Evolutionary conservation across 1,140 invertebrate genomes (phyloP), one percentile per base, ranked within the genome.

Genomic region (Procambarus clarkii): DNA sequence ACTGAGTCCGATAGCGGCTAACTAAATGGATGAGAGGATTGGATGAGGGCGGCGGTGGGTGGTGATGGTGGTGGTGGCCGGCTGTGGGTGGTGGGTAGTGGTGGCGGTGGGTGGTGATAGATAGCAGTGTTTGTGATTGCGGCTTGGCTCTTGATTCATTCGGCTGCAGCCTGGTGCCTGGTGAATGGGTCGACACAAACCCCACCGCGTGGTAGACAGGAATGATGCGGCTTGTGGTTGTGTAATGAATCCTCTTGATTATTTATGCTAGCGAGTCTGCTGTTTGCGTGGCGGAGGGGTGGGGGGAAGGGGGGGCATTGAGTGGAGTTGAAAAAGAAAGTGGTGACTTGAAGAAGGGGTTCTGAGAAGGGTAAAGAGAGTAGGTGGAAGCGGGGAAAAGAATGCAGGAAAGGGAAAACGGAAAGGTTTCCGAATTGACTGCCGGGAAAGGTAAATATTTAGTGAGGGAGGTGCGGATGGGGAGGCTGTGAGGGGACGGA

Each of bases 191-290:
- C n/a, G 21, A 21, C 21, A 71, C 69, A 71, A 4, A n/a, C 24
- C 69, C 24, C 69, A 7, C 69, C n/a, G 3, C 64, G 0, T 18
- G 64, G 64, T 18, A 69, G 21, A 69, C n/a, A 71, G n/a, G 24
- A 71, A 71, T 34, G 69, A 15, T 34, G n/a, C 24, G 18, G 69
- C 11, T 71, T 71, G 69, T 71, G 69, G n/a, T 11, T 13, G 21
- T 71, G 69, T 71, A 71, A 71, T 71, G 69, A n/a, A 71, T 71
- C 69, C 69, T 34, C 24, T 71, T 24, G 21, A 71, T 71, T 71
- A 71, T 71, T 71, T 24, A 71, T 71, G 7, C 60, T 8, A 15
- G 3, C 15, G 60, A n/a, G 60, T 64, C 13, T 64, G 60, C 3
- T 15, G 60, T 64, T 64, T 64, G 60, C 9, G 9, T 64, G 60